phyloP scores from a whole-genome alignment of 2,113 vertebrate genomes.

The Brevimyrus niger region DNA sequence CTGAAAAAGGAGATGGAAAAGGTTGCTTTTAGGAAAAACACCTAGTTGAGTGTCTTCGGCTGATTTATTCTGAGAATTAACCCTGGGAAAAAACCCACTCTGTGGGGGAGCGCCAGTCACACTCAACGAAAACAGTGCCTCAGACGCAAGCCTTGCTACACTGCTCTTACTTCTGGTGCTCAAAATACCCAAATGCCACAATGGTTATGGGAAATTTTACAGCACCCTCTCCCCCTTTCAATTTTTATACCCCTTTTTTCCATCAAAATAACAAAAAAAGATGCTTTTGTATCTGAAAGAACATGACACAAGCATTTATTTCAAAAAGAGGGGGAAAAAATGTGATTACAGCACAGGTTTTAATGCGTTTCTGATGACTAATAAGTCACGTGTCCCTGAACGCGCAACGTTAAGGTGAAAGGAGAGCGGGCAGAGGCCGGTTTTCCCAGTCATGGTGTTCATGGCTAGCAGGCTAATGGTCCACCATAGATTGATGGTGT shows the following conservation, averaged over 20 bases:
- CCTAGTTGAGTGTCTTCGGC: background rate
- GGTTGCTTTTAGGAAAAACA: constrained; percentile 3
- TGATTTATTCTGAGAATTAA: constrained; percentile 3
- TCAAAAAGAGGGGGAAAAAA: background rate
- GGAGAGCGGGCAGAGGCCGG: background rate
- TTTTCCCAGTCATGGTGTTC: background rate
- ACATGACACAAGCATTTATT: background rate
- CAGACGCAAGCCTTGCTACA: background rate
- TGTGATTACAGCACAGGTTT: background rate
- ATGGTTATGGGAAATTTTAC: background rate
- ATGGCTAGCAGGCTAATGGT: background rate
- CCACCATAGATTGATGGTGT: background rate
- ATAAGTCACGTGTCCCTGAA: background rate
- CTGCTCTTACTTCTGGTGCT: background rate
- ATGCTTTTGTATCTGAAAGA: background rate
- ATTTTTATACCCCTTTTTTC: background rate
- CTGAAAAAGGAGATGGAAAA: constrained; percentile 13
- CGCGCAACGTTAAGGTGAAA: background rate
- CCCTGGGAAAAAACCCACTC: background rate
- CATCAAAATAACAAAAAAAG: background rate
- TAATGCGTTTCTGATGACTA: background rate
- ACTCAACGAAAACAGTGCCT: constrained; percentile 35
- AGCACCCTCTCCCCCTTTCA: background rate
- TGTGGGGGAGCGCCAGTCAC: background rate
- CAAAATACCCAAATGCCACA: background rate